phyloP scores from a whole-genome alignment of 2,113 vertebrate species.

The Phyllostomus hastatus region DNA sequence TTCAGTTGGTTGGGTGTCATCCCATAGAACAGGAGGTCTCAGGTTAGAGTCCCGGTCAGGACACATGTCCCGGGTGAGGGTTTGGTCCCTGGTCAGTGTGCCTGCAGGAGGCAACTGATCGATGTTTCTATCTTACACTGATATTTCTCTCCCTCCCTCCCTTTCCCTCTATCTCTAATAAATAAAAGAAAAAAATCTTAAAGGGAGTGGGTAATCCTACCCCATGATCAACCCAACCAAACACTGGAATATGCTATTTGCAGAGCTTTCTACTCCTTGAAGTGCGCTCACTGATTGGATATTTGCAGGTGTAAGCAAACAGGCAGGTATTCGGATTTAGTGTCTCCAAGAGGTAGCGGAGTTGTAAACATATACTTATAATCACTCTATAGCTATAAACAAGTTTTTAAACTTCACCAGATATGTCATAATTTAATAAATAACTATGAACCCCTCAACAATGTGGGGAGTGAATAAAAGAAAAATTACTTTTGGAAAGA shows the following conservation, averaged over 20 bases:
- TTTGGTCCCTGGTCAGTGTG: too few relatives aligned
- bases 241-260: neutral
- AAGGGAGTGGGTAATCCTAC: neutral
- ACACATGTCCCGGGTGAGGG: too few relatives aligned
- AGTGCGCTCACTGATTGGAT: neutral
- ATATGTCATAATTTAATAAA: neutral
- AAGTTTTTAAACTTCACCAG: neutral
- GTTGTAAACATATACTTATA: neutral
- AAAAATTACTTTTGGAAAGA: neutral
- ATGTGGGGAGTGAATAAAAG: neutral
- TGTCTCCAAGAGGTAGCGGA: neutral
- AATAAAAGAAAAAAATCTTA: neutral
- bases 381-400: neutral
- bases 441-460: neutral
- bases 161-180: neutral
- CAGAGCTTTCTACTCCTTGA: neutral
- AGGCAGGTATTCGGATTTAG: neutral
- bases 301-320: neutral
- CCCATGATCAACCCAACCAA: neutral
- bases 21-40: too few relatives aligned
- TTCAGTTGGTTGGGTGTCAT: too few relatives aligned
- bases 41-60: too few relatives aligned
- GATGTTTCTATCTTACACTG: too few relatives aligned
- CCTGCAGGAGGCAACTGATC: too few relatives aligned
- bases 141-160: too few relatives aligned